Percentiles rank a stretch among this genome's conserved stretches.
phyloP scores from a whole-genome alignment of 2,888 invertebrate genomes.

The Eurytoma adleriae region DNA sequence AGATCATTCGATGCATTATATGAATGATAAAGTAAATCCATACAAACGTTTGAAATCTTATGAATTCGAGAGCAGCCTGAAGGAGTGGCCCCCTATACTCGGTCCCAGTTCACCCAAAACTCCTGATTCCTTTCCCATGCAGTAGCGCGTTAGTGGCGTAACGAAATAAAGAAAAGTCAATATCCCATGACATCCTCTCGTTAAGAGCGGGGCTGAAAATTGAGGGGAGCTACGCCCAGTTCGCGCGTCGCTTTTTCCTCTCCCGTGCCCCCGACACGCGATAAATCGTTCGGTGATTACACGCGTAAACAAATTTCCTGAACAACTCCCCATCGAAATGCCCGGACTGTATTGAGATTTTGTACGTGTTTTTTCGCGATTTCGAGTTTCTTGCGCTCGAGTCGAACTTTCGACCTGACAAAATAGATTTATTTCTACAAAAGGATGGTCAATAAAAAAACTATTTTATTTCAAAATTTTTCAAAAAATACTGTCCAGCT shows the following conservation, averaged over 20 bases:
- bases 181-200: conserved; percentile 62
- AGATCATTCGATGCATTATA: too few relatives aligned
- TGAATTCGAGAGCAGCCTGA: too few relatives aligned
- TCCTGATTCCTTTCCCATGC: conserved; percentile 27
- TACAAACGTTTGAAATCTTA: too few relatives aligned
- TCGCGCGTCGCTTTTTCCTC: conserved; percentile 29
- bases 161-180: conserved; percentile 62
- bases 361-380: not conserved
- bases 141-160: conserved; percentile 30
- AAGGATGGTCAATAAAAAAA: too few relatives aligned
- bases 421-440: too few relatives aligned
- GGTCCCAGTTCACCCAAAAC: not conserved
- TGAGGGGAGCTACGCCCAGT: conserved; percentile 48
- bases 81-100: not conserved
- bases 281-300: conserved; percentile 65
- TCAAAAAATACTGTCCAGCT: too few relatives aligned
- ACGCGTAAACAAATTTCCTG: conserved; percentile 63
- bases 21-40: too few relatives aligned
- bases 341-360: not conserved
- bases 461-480: too few relatives aligned
- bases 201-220: conserved; percentile 54
- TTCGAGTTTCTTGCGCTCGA: too few relatives aligned
- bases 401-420: too few relatives aligned
- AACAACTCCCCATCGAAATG: not conserved
- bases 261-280: conserved; percentile 43